phyloP scores from a whole-genome alignment of 2,113 vertebrate species.

The Phylloscopus trochiloides region DNA sequence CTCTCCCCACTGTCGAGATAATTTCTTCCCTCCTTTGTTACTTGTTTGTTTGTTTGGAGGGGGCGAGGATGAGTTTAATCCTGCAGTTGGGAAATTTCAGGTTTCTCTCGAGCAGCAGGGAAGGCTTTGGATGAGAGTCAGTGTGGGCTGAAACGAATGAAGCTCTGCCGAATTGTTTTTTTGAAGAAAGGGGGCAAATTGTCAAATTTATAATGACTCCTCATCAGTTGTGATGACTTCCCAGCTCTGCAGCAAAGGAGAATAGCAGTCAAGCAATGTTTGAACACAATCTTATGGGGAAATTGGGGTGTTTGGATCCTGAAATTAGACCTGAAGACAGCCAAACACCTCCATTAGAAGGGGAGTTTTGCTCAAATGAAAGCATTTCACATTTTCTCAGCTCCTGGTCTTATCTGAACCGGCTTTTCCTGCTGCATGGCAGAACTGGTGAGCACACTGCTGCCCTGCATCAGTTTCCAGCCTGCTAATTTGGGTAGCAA shows the following conservation, averaged over 20 bases:
- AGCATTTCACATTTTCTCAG: neutral
- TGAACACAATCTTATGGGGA: conserved; percentile 26
- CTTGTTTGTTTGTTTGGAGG: neutral
- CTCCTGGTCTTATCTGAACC: neutral
- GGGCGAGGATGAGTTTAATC: neutral
- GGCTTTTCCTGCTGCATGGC: neutral
- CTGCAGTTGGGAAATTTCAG: neutral
- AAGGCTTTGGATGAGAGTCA: neutral
- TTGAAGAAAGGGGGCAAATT: conserved; percentile 27
- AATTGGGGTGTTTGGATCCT: conserved; percentile 29
- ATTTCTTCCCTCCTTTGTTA: neutral
- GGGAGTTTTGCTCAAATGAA: neutral
- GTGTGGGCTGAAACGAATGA: neutral
- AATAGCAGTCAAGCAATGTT: neutral
- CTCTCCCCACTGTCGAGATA: neutral
- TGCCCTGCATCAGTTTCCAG: neutral
- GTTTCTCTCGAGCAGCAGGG: neutral
- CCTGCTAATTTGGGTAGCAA: neutral
- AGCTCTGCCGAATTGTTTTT: neutral
- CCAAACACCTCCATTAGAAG: neutral
- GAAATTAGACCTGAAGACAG: neutral
- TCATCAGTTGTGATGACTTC: neutral
- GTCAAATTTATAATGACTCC: conserved; percentile 35
- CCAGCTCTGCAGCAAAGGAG: neutral
- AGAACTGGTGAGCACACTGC: neutral